Evolutionary conservation across 2,888 invertebrate species (phyloP).

Genomic region (Tinea trinotella): DNA sequence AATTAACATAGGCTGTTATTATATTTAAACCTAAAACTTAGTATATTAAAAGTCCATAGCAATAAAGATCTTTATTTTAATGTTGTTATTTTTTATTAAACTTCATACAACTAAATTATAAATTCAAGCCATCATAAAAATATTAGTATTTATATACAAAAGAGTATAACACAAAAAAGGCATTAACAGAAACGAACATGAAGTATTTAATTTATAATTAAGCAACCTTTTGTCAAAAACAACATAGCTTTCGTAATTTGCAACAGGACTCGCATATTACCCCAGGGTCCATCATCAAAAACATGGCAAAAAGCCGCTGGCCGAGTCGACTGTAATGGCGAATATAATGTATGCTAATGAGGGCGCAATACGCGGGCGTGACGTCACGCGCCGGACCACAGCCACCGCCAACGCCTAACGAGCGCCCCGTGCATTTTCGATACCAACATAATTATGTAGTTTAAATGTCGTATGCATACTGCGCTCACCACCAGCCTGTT

Average conservation of each 20-base stretch:
- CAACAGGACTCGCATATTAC: slow-evolving; percentile 4
- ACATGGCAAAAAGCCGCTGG: slow-evolving; percentile 49
- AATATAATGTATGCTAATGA: slow-evolving; percentile 71
- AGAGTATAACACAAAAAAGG: too few species aligned
- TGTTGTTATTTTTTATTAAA: too few species aligned
- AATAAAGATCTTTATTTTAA: too few species aligned
- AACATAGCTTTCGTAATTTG: neutral
- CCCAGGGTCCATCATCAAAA: slow-evolving; percentile 47
- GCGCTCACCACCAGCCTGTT: neutral
- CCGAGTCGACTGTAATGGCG: slow-evolving; percentile 55
- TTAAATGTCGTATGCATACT: neutral
- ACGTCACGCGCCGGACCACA: slow-evolving; percentile 65
- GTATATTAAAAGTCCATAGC: too few species aligned
- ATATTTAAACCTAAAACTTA: too few species aligned
- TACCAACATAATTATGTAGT: neutral
- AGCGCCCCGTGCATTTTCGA: slow-evolving; percentile 31
- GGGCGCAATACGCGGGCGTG: slow-evolving; percentile 51
- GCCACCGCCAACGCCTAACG: slow-evolving; percentile 52
- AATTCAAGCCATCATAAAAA: too few species aligned
- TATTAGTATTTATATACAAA: too few species aligned
- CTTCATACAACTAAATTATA: too few species aligned
- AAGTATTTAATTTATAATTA: neutral
- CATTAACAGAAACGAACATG: too few species aligned
- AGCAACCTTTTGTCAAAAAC: neutral
- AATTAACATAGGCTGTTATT: too few species aligned